Evolutionary conservation across 1,140 invertebrate species (phyloP), one percentile per base, ranked within the genome.

Genomic region (Trachymyrmex cornetzi): DNA sequence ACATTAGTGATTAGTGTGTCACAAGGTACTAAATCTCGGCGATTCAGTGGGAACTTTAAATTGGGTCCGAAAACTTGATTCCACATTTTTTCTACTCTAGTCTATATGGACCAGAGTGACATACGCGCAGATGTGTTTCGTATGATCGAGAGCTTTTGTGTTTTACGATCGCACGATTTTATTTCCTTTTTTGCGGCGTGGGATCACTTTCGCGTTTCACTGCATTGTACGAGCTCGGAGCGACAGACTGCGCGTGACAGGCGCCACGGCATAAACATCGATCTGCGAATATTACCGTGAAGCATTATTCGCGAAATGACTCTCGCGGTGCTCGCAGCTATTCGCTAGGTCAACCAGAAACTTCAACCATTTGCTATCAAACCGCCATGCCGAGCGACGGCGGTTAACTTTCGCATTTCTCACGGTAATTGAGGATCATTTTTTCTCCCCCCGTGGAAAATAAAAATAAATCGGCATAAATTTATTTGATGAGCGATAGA

Each of bases 191-290:
- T 30, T 30, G 24, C 16, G 12, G 80, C 57, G 38, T 57, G 69
- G 38, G 24, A 84, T 84, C 80, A 74, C 69, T 75, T 84, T 84
- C 69, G 80, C 55, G 71, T 82, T 84, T 84, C 71, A 61, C 69
- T 82, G 67, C 55, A 74, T 82, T 74, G 80, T 75, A 69, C 55
- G 66, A 59, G 50, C 79, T 81, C 22, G 16, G 19, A 61, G 27
- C 69, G 80, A 74, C 69, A 74, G 80, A 74, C 80, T 84, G 80
- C 80, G 80, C 69, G 80, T 84, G 80, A 84, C 80, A 75, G 69
- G 30, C 69, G 80, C 80, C 69, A 74, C 69, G 55, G 80, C 69
- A 84, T 84, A 84, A 84, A 84, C 69, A 84, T 84, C 80, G 80
- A 82, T 82, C 80, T 74, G 67, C 38, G 67, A 82, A 82, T 75